Evolutionary conservation across 2,888 invertebrate species (phyloP).

Genomic region (Iselma pallidipennis): DNA sequence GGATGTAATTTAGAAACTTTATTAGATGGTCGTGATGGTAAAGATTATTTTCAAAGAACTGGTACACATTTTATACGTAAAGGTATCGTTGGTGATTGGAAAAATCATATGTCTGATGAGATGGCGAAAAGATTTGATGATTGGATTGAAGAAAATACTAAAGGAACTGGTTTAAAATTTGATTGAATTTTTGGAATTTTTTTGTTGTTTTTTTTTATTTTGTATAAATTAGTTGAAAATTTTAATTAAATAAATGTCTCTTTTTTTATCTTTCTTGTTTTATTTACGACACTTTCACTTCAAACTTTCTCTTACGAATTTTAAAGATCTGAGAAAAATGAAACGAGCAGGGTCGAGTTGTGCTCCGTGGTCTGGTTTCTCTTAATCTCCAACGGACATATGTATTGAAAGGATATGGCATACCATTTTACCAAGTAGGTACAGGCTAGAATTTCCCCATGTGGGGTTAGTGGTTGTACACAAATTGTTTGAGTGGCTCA

Average conservation of each 20-base stretch:
- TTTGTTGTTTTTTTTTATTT: no score
- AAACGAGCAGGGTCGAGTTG: no score
- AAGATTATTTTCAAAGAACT: conserved; percentile 32
- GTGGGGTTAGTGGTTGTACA: no score
- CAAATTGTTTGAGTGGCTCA: no score
- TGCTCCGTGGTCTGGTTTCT: no score
- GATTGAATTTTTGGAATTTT: conserved; percentile 21
- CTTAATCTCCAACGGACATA: no score
- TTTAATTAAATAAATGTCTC: no score
- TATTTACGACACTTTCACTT: not conserved
- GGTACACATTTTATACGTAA: conserved; percentile 56
- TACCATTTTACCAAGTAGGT: no score
- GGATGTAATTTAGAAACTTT: conserved; percentile 61
- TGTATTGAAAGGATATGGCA: no score
- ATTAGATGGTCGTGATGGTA: conserved; percentile 44
- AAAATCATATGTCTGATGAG: conserved; percentile 69
- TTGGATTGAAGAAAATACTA: conserved; percentile 68
- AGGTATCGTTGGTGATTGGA: conserved; percentile 56
- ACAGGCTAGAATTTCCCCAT: no score
- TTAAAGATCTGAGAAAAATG: no score
- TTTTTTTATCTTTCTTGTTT: not conserved
- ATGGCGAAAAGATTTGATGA: conserved; percentile 73
- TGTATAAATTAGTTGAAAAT: no score
- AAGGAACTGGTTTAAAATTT: conserved; percentile 60
- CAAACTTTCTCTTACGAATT: not conserved